Evolutionary conservation across 2,888 invertebrate species (phyloP), one percentile per base, ranked within the genome.

Genomic region (Branchipolynoe longqiensis): DNA sequence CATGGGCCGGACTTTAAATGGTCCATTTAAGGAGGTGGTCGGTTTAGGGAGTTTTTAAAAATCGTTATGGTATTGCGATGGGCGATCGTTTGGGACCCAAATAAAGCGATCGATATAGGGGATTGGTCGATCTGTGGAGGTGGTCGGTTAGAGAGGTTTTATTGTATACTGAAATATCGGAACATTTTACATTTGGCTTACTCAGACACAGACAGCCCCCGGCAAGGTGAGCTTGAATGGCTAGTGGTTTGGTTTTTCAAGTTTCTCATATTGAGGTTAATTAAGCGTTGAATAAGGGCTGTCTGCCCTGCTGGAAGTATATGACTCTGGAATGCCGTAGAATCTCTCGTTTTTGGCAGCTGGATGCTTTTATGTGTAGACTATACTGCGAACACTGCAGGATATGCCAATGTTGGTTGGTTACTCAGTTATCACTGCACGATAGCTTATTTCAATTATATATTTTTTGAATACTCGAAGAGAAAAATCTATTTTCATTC

Each of bases 331-430:
- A 8, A 78, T 78, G 54, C 48, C 31, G 48, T 78, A 78, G 78
- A 78, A 78, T 78, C 2, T 78, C 78, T 78, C 48, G 54, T 78
- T 78, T 41, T 78, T 54, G 78, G 78, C 78, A 78, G 54, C 48
- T 25, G 6, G 25, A 28, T 14, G 1, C 22, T n/a, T 73, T 2
- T 54, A 18, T 2, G 12, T 22, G 41, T 0, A 48, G 41, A 41
- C n/a, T 28, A 31, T 41, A 48, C 31, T 48, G 48, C 78, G 48
- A 78, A 78, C 28, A 78, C 31, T 48, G 48, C 78, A 25, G 41
- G 28, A 41, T 48, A n/a, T 78, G 78, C 48, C 31, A 28, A 78
- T 78, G 78, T 78, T 54, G 41, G n/a, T 31, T 22, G 14, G 6
- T 69, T 33, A 69, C 18, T 18, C 28, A 41, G 3, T 18, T 8